phyloP scores from a whole-genome alignment of 2,797 vertebrate species.

The Margarornis squamiger region DNA sequence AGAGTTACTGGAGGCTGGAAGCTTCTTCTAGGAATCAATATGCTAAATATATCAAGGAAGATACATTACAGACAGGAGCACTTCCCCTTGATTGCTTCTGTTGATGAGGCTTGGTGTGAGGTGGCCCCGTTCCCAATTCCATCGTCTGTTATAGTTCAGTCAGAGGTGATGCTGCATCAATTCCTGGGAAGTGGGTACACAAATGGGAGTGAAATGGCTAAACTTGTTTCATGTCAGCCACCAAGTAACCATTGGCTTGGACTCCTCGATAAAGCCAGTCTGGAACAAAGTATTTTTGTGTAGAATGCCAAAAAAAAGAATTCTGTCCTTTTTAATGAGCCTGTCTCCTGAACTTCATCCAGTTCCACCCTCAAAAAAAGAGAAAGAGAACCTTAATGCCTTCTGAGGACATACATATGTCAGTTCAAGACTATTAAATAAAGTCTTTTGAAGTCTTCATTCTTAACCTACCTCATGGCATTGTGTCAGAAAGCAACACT shows the following conservation, averaged over 20 bases:
- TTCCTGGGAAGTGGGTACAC: not conserved
- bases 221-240: not conserved
- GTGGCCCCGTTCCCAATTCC: not conserved
- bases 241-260: not conserved
- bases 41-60: not conserved
- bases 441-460: not conserved
- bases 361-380: not conserved
- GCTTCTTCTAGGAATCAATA: conserved; percentile 36
- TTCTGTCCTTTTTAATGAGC: not conserved
- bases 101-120: not conserved
- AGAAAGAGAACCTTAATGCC: not conserved
- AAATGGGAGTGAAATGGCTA: not conserved
- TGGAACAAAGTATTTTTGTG: not conserved
- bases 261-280: not conserved
- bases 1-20: not conserved
- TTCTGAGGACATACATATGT: not conserved
- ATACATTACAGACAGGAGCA: not conserved
- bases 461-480: not conserved
- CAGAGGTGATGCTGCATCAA: not conserved
- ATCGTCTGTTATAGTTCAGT: not conserved
- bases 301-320: not conserved
- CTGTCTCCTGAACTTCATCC: not conserved
- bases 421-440: not conserved
- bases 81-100: not conserved
- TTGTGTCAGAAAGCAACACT: not conserved